Conservation (phyloP, 1,140 invertebrate genomes). For the Papilio polyxenes region DNA sequence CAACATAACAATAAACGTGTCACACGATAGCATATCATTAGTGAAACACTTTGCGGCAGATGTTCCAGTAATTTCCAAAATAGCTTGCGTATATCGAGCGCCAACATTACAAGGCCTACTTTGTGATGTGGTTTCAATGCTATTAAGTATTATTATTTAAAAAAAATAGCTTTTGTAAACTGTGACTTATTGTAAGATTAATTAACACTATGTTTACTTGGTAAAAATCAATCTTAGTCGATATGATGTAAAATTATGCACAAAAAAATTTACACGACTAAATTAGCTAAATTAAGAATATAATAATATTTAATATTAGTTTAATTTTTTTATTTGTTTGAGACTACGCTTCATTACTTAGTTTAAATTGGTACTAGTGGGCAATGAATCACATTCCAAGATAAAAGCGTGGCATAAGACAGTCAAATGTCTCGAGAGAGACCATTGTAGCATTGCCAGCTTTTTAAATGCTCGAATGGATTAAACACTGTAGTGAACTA, state of each 20-base stretch:
- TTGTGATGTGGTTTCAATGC: not conserved
- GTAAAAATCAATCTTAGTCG: too few relatives aligned
- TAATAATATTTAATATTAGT: too few relatives aligned
- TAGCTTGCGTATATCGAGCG: conserved; percentile 24
- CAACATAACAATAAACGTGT: conserved; percentile 17
- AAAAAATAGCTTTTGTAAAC: not conserved
- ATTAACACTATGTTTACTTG: too few relatives aligned
- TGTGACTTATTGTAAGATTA: not conserved
- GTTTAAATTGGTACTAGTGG: not conserved
- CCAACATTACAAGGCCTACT: not conserved
- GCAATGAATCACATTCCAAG: conserved; percentile 30
- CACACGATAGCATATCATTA: conserved; percentile 30
- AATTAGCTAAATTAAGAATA: too few relatives aligned
- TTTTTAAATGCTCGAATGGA: conserved; percentile 19
- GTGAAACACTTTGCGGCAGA: conserved; percentile 32
- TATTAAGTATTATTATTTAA: conserved; percentile 18
- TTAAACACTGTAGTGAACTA: conserved; percentile 2
- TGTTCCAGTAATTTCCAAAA: conserved; percentile 35
- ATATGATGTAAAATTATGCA: too few relatives aligned
- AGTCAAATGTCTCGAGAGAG: conserved; percentile 29
- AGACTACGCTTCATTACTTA: conserved; percentile 19
- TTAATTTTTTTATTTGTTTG: not conserved
- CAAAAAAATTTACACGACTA: too few relatives aligned
- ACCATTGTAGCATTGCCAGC: conserved; percentile 18
- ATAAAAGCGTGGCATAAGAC: conserved; percentile 22